These are phyloP conservation scores for Acanthornis magna DNA, from an alignment of 2,797 vertebrate species.

Conservation along the genomic window DNA sequence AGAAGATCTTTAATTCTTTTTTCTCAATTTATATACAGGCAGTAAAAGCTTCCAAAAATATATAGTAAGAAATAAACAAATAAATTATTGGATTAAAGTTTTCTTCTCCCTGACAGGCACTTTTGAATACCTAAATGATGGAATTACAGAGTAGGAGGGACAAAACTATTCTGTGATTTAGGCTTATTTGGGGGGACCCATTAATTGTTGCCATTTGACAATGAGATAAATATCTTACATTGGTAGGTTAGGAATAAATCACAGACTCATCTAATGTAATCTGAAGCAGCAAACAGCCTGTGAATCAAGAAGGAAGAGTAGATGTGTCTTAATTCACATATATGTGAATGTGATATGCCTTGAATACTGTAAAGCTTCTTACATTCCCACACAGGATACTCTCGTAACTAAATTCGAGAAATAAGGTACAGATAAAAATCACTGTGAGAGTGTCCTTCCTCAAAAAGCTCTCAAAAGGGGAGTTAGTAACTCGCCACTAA, in stretches of 20 bases:
- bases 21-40: not conserved
- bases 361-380: not conserved
- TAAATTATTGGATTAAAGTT: not conserved
- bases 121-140: not conserved
- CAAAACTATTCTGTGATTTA: not conserved
- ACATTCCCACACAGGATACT: not conserved
- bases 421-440: not conserved
- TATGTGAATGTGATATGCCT: rapidly evolving
- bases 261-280: not conserved
- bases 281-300: not conserved
- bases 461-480: not conserved
- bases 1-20: not conserved
- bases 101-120: not conserved
- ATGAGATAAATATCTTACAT: not conserved
- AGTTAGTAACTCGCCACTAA: not conserved
- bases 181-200: not conserved
- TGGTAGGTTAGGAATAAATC: not conserved
- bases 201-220: not conserved
- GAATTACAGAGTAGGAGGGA: not conserved
- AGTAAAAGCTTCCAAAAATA: not conserved
- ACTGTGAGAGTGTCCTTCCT: not conserved
- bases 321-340: too few species aligned
- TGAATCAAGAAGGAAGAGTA: not conserved
- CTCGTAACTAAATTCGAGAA: not conserved
- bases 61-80: not conserved